Conservation (phyloP, 2,113 vertebrate species). For the Nerophis ophidion region DNA sequence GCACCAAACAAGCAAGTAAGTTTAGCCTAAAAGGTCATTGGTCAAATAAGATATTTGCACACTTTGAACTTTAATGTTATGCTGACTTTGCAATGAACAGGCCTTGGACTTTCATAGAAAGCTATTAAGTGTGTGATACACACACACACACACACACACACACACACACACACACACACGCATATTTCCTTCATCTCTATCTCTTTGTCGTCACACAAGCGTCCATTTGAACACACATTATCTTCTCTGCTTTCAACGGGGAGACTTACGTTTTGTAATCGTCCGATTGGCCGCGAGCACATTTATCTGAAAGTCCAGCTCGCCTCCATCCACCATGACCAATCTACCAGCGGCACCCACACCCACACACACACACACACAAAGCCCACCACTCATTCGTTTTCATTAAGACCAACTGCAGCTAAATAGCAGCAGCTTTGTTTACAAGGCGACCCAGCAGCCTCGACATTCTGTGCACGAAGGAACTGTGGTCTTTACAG, state of each 20-base stretch:
- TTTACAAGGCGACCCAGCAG: constrained; percentile 59
- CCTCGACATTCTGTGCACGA: constrained; percentile 62
- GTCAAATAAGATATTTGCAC: no score
- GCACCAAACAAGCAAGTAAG: no score
- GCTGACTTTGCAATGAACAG: neutral
- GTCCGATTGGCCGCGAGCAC: constrained; percentile 53
- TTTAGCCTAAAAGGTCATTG: no score
- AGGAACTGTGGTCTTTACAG: constrained; percentile 57
- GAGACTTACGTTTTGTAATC: constrained; percentile 46
- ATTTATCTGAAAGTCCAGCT: constrained; percentile 67
- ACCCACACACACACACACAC: constrained; percentile 35
- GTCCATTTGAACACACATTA: constrained; percentile 48
- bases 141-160: no score
- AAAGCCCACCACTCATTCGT: constrained; percentile 61
- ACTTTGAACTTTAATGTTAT: no score
- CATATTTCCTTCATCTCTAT: constrained; percentile 9
- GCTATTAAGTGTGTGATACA: neutral
- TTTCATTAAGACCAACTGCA: constrained; percentile 69
- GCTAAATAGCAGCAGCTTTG: constrained; percentile 70
- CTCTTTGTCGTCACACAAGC: constrained; percentile 21
- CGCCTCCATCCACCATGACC: constrained; percentile 48
- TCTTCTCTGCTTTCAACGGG: constrained; percentile 48
- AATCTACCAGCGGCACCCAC: constrained; percentile 53
- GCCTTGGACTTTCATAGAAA: constrained; percentile 2
- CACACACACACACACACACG: neutral